Conservation (phyloP, 2,888 invertebrate species). For the Orchesella flavescens region DNA sequence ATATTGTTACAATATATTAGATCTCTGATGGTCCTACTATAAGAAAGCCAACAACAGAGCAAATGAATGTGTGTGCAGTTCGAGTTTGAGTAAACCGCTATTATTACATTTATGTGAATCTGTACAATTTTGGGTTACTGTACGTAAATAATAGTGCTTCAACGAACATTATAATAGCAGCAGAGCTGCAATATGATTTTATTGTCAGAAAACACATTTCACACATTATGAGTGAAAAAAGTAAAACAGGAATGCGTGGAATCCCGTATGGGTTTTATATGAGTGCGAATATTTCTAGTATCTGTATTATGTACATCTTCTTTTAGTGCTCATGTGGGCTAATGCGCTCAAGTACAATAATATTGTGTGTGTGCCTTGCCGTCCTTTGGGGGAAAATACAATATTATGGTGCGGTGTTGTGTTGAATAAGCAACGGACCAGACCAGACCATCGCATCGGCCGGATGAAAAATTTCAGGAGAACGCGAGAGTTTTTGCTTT, state of each 20-base stretch:
- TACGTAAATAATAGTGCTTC: not conserved
- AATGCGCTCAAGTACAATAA: not conserved
- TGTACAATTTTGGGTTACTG: constrained; percentile 28
- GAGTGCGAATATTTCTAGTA: not conserved
- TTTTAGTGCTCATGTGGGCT: not conserved
- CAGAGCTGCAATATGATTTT: constrained; percentile 9
- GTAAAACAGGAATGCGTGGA: constrained; percentile 10
- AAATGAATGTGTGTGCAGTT: not conserved
- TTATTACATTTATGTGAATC: not conserved
- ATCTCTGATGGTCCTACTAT: too few species aligned
- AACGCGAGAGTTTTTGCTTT: not conserved
- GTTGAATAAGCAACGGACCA: not conserved
- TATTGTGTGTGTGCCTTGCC: too few species aligned
- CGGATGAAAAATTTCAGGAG: too few species aligned
- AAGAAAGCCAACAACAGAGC: too few species aligned
- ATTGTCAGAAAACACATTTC: constrained; percentile 32
- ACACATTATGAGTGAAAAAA: constrained; percentile 40
- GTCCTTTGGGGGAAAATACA: not conserved
- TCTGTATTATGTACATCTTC: not conserved
- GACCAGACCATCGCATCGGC: too few species aligned
- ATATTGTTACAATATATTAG: constrained; percentile 33
- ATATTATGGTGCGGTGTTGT: not conserved
- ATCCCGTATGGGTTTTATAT: not conserved
- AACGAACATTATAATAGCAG: not conserved
- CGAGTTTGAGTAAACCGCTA: constrained; percentile 44